These are phyloP conservation scores for Bothrops jararaca DNA, from an alignment of 2,113 vertebrate genomes.

Conservation along the genomic window DNA sequence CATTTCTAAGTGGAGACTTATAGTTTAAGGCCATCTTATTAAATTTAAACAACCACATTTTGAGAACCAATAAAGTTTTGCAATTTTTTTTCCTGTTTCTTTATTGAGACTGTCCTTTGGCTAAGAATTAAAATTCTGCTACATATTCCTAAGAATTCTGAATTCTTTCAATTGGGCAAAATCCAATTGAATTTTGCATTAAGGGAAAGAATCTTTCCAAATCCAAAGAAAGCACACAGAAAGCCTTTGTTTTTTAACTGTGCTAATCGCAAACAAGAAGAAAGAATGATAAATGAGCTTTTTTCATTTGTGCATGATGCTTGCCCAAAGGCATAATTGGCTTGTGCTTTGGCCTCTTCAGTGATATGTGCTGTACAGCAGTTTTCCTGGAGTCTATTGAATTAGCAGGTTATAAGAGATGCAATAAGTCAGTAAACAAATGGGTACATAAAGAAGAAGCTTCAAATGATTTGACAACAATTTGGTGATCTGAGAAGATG, in stretches of 20 bases:
- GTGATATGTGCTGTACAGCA: neutral
- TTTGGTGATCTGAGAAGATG: neutral
- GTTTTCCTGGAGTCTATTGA: neutral
- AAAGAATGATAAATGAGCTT: neutral
- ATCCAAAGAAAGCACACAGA: conserved; percentile 3
- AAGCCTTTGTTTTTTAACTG: conserved; percentile 8
- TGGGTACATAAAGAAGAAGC: neutral
- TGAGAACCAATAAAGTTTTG: conserved; percentile 1
- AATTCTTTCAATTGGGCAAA: neutral
- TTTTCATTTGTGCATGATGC: neutral
- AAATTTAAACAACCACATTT: conserved; percentile 6
- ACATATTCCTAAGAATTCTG: neutral
- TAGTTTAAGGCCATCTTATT: conserved; percentile 12
- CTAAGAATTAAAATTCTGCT: neutral
- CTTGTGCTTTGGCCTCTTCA: neutral
- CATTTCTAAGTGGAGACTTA: neutral
- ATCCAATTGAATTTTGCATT: neutral
- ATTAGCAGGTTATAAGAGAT: neutral
- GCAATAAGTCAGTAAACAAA: neutral
- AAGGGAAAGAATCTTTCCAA: neutral
- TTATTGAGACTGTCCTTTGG: neutral
- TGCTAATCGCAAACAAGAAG: neutral
- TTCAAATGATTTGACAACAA: conserved; percentile 23
- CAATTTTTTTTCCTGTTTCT: neutral
- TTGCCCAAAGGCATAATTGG: conserved; percentile 28